Evolutionary conservation across 2,797 vertebrate genomes (phyloP).

Genomic region (Aldrovandia affinis): DNA sequence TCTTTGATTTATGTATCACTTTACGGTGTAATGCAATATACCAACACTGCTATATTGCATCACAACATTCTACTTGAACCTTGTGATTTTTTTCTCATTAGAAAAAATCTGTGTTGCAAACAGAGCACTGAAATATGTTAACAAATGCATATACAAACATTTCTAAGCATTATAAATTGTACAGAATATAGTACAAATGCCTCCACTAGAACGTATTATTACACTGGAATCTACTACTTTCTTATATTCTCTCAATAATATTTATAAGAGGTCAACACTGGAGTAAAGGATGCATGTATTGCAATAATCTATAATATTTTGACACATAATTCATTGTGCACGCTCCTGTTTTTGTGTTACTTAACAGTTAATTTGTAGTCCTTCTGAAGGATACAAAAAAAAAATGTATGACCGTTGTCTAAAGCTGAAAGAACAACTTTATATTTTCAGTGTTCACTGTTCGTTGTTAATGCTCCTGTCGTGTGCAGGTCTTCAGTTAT

Average conservation of each 20-base stretch:
- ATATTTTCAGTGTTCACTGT: not conserved
- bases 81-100: not conserved
- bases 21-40: not conserved
- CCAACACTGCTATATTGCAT: not conserved
- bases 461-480: not conserved
- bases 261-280: not conserved
- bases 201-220: not conserved
- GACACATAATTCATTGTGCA: not conserved
- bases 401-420: not conserved
- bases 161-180: not conserved
- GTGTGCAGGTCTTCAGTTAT: not conserved
- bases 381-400: not conserved
- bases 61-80: not conserved
- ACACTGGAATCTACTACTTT: not conserved
- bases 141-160: not conserved
- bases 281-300: not conserved
- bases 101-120: not conserved
- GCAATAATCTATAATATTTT: constrained; percentile 18
- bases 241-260: not conserved
- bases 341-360: not conserved
- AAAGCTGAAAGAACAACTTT: not conserved
- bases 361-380: not conserved
- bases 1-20: constrained; percentile 10
- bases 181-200: not conserved
- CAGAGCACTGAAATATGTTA: not conserved